Evolutionary conservation across 1,140 invertebrate species (phyloP), one percentile per base, ranked within the genome.

Genomic region (Aphidius ervi): DNA sequence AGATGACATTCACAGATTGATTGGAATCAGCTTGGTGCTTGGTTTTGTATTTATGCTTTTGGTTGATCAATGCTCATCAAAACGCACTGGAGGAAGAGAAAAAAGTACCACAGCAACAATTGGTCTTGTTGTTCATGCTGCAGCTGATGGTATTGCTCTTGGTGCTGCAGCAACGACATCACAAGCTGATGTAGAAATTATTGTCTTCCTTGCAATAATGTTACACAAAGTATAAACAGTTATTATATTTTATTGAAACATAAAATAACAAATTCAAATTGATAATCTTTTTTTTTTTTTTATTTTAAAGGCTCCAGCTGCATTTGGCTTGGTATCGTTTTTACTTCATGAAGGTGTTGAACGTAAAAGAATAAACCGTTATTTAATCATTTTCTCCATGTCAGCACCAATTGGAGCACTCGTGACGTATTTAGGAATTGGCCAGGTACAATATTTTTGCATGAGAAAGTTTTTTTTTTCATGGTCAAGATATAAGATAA

Each of bases 191-290:
- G 93, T 99, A 5, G 97, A 99, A 82, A 88, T 97, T 69, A 97
- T 99, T 65, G 95, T 99, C 20, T 99, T 99, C 77, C 75, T 97
- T 43, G 97, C 97, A 37, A 99, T 99, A 64, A 99, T 99, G 95
- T 81, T 99, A 10, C 97, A 99, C 72, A 99, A 99, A 82, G 89
- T 91, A 77, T 52, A n/a, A n/a, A 42, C 10, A 54, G 9, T 39
- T 52, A 2, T 42, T 1, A 42, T 54, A 39, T 52, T n/a, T n/a
- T 9, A 9, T 54, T 42, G 31, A 8, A 53, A 31, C 8, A 16
- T 20, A 49, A 49, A 23, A 37, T 31, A 6, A 50, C 37, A 6
- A 37, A 3, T 31, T 9, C 6, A 53, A 37, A 45, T 55, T 23
- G 0, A 56, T 48, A 5, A 9, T 40, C 57, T 42, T 57, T 50